phyloP scores from a whole-genome alignment of 2,113 vertebrate genomes.

The Pogona vitticeps region DNA sequence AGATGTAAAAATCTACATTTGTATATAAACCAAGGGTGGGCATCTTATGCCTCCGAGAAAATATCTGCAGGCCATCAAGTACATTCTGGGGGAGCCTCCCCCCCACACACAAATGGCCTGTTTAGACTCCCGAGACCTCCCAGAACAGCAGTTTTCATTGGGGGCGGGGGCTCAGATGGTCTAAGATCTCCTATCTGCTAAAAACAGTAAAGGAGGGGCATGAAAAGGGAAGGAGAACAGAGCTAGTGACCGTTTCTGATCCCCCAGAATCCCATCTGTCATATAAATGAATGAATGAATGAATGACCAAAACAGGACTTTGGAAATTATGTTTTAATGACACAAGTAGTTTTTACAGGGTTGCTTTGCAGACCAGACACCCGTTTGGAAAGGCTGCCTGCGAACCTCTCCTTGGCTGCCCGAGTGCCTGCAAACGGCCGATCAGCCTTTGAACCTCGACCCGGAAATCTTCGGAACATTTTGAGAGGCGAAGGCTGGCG shows the following conservation, averaged over 20 bases:
- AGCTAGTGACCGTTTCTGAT: too few species aligned
- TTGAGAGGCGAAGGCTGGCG: neutral
- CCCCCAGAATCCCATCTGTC: too few species aligned
- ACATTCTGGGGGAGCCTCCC: too few species aligned
- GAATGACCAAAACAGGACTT: neutral
- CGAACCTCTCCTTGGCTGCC: neutral
- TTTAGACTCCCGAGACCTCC: too few species aligned
- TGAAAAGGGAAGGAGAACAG: too few species aligned
- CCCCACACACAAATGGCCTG: too few species aligned
- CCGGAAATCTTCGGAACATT: accelerated
- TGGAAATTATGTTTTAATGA: neutral
- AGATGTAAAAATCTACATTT: too few species aligned
- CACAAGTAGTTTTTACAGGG: neutral
- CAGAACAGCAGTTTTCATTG: neutral
- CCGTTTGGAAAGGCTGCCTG: accelerated
- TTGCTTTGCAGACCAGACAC: neutral
- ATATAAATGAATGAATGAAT: neutral
- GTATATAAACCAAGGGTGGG: too few species aligned
- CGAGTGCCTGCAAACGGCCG: neutral
- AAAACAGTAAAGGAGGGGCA: too few species aligned
- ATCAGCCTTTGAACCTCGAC: neutral
- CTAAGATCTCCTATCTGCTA: too few species aligned
- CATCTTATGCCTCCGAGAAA: too few species aligned
- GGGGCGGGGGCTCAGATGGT: neutral
- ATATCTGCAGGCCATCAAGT: too few species aligned